Evolutionary conservation across 2,113 vertebrate species (phyloP), one percentile per base, ranked within the genome.

Genomic region (Zapus hudsonius): DNA sequence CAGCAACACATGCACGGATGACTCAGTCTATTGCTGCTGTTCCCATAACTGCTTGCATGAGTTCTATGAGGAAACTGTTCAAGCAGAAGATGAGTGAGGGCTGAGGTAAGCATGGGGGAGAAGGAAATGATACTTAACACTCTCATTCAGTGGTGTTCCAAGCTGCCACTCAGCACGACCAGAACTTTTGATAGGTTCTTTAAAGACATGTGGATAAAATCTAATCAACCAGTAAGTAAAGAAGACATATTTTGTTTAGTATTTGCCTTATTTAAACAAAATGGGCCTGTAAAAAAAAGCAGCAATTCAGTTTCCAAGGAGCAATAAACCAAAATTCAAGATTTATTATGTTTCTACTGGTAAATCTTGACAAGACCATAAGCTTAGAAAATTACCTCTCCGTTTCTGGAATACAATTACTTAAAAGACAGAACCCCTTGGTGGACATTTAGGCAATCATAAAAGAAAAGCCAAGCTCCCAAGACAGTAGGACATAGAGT

Each of bases 11-110:
- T 69, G 0, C 0, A 12, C 23, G 27, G 15, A 13, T 87, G 79
- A 73, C 47, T 52, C 76, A 82, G 90, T 47, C 89, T 90, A 74
- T 20, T 13, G 78, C 76, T 97, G 90, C 82, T 92, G 89, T 90
- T 69, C 82, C 40, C 57, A 38, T 55, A 88, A 95, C 94, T 89
- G 73, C 47, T 96, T 95, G 76, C 70, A 12, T 9, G 40, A 88
- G 42, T 85, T 89, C 57, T 79, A 22, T 2, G 33, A 47, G 16
- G 44, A 88, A 25, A 36, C 22, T n/a, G 5, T 44, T 19, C 66
- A 64, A 69, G 57, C 6, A 83, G 27, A 88, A 82, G 42, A 17
- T 31, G 38, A 31, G 15, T 22, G 44, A 59, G n/a, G 31, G 25
- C 40, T 61, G 66, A 64, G 13, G 6, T 11, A 52, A 86, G 31